Evolutionary conservation across 2,113 vertebrate species (phyloP), one percentile per base, ranked within the genome.

Genomic region (Rhea pennata): DNA sequence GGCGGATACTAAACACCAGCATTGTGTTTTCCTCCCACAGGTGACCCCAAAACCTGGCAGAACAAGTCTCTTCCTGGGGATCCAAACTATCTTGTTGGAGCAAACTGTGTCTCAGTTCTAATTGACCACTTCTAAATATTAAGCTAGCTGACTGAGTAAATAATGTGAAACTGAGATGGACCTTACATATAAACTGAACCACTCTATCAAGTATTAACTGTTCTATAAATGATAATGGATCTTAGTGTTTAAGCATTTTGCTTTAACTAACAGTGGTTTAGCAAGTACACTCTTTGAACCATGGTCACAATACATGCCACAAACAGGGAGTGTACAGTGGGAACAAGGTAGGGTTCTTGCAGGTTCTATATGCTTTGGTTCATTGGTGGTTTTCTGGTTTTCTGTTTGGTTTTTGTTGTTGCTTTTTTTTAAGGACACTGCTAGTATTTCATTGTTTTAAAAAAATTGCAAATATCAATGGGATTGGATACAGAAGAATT

Each of bases 11-110:
- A 98, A 97, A 98, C 71, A 51, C 88, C 71, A 96, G 95, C 90
- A 54, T 96, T 97, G 95, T 97, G 90, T 97, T 97, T 98, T 97
- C 97, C 90, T 98, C 94, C 95, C 95, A 76, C 98, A 99, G 99
- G 99, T 99, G 99, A 99, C 97, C 99, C 99, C 96, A 99, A 99
- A 98, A 99, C 99, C 95, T 99, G 99, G 99, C 99, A 99, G 98
- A 99, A 99, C 98, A 99, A 99, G 98, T 99, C 99, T 98, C 99
- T 99, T 98, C 99, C 99, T 2, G 99, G 99, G 97, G 99, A 99
- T 97, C 99, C 99, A 83, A 99, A 99, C 98, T 99, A 99, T 98
- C 99, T 99, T 97, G 99, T 99, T 98, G 99, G 99, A 96, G 99
- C 99, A 97, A 99, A 99, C 98, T 99, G 99, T 97, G 99, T 99